These are phyloP conservation scores for Riparia riparia DNA, from an alignment of 2,113 vertebrate species.

Conservation along the genomic window DNA sequence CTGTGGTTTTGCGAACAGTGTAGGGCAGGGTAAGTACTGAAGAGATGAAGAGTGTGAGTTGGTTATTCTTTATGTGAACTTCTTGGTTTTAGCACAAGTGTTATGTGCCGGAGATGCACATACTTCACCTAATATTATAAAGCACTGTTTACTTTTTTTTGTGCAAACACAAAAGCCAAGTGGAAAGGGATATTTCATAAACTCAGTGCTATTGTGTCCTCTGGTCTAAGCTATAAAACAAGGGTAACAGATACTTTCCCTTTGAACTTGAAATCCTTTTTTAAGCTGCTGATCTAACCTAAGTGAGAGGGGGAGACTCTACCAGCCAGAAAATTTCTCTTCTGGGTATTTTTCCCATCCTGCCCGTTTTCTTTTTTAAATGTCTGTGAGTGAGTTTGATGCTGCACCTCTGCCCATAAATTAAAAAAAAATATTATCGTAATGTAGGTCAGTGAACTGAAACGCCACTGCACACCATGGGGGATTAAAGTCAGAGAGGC, in stretches of 20 bases:
- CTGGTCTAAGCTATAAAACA: conserved; percentile 69
- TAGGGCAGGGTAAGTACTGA: not conserved
- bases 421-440: conserved; percentile 74
- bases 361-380: not conserved
- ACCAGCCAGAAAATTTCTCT: conserved; percentile 45
- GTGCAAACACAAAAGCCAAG: conserved; percentile 46
- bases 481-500: conserved; percentile 63
- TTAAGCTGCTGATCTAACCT: conserved; percentile 68
- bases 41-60: not conserved
- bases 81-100: not conserved
- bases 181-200: conserved; percentile 56
- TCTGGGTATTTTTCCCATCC: conserved; percentile 7
- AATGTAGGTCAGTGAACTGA: conserved; percentile 77
- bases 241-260: conserved; percentile 64
- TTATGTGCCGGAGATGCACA: not conserved
- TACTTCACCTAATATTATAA: conserved; percentile 12
- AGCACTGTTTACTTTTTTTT: conserved; percentile 10
- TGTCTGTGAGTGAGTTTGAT: conserved; percentile 65
- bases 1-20: not conserved
- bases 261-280: conserved; percentile 76
- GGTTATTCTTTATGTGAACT: not conserved
- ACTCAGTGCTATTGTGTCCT: conserved; percentile 65
- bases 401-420: conserved; percentile 70
- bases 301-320: conserved; percentile 30
- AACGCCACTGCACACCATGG: conserved; percentile 57